A percentile compares a stretch with the other conserved stretches of the same genome.
Conservation (phyloP, 2,888 invertebrate species). For the Brachylomia viminalis region DNA sequence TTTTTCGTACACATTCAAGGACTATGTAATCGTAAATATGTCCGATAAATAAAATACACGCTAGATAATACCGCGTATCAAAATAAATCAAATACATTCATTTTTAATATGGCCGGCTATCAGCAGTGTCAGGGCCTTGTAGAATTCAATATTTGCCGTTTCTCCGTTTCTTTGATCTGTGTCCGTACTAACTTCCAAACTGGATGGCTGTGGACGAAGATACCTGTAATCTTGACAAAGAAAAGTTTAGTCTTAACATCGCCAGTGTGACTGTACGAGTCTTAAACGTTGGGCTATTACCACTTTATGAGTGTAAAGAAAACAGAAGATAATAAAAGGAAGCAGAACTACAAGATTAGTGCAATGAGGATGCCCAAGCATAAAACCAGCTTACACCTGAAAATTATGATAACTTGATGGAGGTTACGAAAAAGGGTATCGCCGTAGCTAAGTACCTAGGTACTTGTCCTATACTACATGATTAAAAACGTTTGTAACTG, state of each 20-base stretch:
- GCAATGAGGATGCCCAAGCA: background rate
- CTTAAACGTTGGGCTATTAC: background rate
- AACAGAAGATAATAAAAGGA: background rate
- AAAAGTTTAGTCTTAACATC: too few relatives aligned
- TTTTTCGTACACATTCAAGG: conserved; percentile 51
- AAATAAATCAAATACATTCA: conserved; percentile 65
- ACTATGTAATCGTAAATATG: conserved; percentile 55
- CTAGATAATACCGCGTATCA: conserved; percentile 65
- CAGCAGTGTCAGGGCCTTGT: conserved; percentile 37
- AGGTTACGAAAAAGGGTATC: background rate
- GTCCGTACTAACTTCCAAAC: background rate
- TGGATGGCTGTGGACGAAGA: background rate
- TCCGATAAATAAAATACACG: conserved; percentile 63
- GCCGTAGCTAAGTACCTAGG: too few relatives aligned
- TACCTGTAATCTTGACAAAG: too few relatives aligned
- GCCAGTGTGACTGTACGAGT: too few relatives aligned
- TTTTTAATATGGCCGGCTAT: conserved; percentile 62
- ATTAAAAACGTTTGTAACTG: background rate
- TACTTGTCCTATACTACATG: background rate
- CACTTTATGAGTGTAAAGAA: background rate
- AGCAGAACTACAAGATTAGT: background rate
- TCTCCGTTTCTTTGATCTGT: too few relatives aligned
- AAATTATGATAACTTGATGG: too few relatives aligned
- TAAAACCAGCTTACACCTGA: too few relatives aligned
- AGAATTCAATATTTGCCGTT: conserved; percentile 62